Percentiles rank a stretch among this genome's conserved stretches.
Conservation (phyloP, 2,797 vertebrate genomes). For the Mallotus villosus region DNA sequence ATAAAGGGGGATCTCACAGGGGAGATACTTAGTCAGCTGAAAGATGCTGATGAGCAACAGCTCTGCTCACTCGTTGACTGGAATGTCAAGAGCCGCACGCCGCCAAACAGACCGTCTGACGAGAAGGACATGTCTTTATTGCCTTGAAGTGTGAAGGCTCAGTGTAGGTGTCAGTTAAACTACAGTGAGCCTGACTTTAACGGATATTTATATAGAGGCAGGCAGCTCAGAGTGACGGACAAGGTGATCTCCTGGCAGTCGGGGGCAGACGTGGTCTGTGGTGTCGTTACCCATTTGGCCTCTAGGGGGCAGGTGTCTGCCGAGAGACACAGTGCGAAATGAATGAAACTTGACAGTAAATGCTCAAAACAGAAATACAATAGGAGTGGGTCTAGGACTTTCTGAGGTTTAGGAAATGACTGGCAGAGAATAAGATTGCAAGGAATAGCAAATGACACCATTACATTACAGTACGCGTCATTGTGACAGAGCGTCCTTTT, state of each 20-base stretch:
- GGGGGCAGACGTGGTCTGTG: neutral
- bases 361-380: neutral
- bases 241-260: no score
- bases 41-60: neutral
- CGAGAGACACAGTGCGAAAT: conserved; percentile 36
- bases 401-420: no score
- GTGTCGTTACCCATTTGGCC: conserved; percentile 46
- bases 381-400: no score
- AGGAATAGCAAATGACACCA: no score
- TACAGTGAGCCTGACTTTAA: neutral
- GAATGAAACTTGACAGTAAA: neutral
- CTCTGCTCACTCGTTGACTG: neutral
- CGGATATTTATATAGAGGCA: neutral
- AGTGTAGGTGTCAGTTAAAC: neutral
- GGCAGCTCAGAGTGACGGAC: neutral
- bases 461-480: neutral
- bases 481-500: neutral
- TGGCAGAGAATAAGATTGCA: neutral
- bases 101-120: no score
- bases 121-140: neutral
- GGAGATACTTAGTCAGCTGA: neutral
- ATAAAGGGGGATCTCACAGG: no score
- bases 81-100: no score
- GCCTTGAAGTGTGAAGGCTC: neutral
- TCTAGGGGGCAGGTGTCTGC: conserved; percentile 67